Conservation (phyloP, 2,113 vertebrate species). For the Egretta garzetta region DNA sequence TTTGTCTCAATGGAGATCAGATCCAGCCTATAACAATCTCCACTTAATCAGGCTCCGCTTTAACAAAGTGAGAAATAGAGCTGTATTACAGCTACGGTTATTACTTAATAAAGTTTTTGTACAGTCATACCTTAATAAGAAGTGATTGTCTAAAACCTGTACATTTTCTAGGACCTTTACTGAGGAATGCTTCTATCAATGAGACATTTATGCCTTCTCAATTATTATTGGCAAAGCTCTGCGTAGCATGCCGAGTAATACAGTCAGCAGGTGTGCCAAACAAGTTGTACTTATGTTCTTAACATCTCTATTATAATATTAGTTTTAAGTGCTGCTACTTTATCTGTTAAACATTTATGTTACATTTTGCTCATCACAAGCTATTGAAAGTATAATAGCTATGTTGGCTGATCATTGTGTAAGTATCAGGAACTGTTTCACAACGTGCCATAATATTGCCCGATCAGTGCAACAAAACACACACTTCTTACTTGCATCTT, state of each 20-base stretch:
- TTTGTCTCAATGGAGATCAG: background rate
- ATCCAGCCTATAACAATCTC: background rate
- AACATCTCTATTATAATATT: background rate
- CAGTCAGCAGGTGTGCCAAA: background rate
- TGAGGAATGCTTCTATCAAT: background rate
- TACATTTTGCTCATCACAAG: background rate
- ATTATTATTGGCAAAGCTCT: background rate
- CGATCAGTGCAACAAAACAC: background rate
- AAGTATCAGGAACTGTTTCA: background rate
- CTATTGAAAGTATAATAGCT: background rate
- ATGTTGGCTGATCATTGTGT: background rate
- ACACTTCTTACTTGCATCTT: background rate
- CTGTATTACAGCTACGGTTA: background rate
- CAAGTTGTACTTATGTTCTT: background rate
- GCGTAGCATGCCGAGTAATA: background rate
- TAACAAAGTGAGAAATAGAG: background rate
- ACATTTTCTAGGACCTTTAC: background rate
- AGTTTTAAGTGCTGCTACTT: background rate
- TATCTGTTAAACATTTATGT: background rate
- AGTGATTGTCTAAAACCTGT: background rate
- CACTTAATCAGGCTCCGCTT: background rate
- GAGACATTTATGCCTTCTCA: slow-evolving; percentile 1
- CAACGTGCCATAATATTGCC: background rate
- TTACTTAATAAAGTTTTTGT: slow-evolving; percentile 17
- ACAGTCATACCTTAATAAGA: background rate